phyloP scores from a whole-genome alignment of 2,888 invertebrate genomes.

The Leptodirus hochenwartii region DNA sequence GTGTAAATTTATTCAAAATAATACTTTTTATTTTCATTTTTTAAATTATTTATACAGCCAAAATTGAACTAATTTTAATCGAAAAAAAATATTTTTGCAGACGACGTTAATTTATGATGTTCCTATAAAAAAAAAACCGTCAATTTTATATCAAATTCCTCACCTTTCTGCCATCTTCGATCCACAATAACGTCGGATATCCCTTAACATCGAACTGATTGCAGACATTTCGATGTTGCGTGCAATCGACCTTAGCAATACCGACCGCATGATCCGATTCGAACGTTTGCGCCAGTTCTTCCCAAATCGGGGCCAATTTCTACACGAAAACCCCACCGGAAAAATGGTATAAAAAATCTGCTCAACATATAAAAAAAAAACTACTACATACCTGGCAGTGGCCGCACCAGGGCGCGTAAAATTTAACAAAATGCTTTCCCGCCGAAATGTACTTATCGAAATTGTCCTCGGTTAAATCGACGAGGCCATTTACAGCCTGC shows the following conservation, averaged over 20 bases:
- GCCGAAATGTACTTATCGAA: constrained; percentile 51
- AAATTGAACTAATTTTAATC: too few species aligned
- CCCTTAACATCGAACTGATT: constrained; percentile 66
- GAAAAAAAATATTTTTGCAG: too few species aligned
- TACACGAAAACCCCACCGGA: constrained; percentile 22
- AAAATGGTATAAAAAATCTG: constrained; percentile 5
- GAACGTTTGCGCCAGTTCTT: constrained; percentile 53
- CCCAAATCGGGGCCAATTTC: constrained; percentile 72
- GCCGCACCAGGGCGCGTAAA: constrained; percentile 85
- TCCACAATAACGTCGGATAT: constrained; percentile 77
- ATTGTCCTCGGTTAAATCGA: constrained; percentile 56
- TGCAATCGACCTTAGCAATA: constrained; percentile 75
- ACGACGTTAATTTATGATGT: too few species aligned
- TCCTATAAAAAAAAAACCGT: too few species aligned
- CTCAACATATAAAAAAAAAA: constrained; percentile 10
- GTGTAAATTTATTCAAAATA: too few species aligned
- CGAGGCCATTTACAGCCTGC: constrained; percentile 39
- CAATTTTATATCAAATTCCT: too few species aligned
- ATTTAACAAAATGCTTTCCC: constrained; percentile 77
- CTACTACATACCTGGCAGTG: constrained; percentile 50
- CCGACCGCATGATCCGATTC: constrained; percentile 45
- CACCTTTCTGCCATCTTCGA: constrained; percentile 71
- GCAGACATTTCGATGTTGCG: constrained; percentile 55
- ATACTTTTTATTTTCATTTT: too few species aligned
- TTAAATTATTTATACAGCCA: too few species aligned